Conservation (phyloP, 2,113 vertebrate genomes). For the Perca schrenkii region DNA sequence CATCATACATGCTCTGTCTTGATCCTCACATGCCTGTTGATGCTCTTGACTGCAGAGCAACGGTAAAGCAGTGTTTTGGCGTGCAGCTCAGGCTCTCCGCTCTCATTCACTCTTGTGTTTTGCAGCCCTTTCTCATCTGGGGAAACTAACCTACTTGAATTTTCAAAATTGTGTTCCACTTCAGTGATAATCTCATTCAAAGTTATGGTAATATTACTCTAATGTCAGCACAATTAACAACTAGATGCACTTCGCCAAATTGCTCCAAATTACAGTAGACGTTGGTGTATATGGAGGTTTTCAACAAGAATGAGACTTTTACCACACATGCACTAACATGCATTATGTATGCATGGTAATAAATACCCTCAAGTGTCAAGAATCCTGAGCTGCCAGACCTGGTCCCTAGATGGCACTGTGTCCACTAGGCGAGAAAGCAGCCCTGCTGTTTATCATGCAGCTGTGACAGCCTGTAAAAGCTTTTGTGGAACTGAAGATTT, state of each 20-base stretch:
- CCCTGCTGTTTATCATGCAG: constrained; percentile 70
- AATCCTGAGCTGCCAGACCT: constrained; percentile 22
- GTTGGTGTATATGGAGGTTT: not conserved
- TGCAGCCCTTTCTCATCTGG: constrained; percentile 5
- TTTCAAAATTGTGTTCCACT: constrained; percentile 33
- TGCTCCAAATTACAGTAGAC: not conserved
- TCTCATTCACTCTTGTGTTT: not conserved
- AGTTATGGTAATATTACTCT: constrained; percentile 32
- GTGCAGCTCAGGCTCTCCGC: constrained; percentile 24
- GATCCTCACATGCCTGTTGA: constrained; percentile 47
- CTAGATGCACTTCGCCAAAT: constrained; percentile 1
- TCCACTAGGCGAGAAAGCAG: constrained; percentile 35
- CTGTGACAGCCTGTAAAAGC: constrained; percentile 73
- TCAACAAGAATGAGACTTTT: not conserved
- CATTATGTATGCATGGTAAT: not conserved
- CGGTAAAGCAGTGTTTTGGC: constrained; percentile 24
- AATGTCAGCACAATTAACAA: constrained; percentile 20
- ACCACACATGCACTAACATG: not conserved
- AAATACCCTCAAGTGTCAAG: not conserved
- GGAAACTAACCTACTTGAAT: constrained; percentile 18
- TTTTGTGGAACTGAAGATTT: constrained; percentile 76
- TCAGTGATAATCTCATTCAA: constrained; percentile 37
- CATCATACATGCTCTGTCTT: constrained; percentile 6
- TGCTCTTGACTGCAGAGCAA: constrained; percentile 45
- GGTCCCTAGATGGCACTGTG: constrained; percentile 74